Evolutionary conservation across 2,113 vertebrate genomes (phyloP), one percentile per base, ranked within the genome.

Genomic region (Monarcha castaneiventris): DNA sequence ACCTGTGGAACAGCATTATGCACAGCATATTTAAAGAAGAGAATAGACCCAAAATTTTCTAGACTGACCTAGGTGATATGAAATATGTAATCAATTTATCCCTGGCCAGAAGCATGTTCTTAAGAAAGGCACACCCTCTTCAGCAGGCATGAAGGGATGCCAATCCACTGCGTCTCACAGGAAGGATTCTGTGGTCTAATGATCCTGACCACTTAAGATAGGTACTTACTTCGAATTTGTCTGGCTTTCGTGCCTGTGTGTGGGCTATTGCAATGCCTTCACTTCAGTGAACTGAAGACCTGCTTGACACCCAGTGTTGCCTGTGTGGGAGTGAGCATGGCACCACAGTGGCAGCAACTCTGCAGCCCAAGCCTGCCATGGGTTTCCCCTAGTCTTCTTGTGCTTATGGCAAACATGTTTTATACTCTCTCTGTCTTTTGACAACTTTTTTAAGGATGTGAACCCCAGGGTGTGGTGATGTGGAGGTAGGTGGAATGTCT

Each of bases 271-370:
- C 17, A 78, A 35, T 41, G 9, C 26, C n/a, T 74, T 69, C 15
- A 20, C 59, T 84, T 67, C 25, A 35, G n/a, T 69, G 62, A 58
- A 39, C 33, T 44, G 29, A 90, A 69, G 27, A 55, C 25, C 13
- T 2, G 0, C 48, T 39, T 63, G 56, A 51, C 1, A 6, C 8
- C 13, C 1, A 2, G 7, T 46, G 30, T 6, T 74, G 51, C 15
- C 25, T 66, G 17, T 30, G 18, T 1, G 3, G n/a, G 51, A 61
- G 41, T 16, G 22, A 61, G 37, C 2, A 1, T 7, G 21, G 22
- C 13, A n/a, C 23, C 37, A 39, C 27, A 32, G 29, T 23, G 13
- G 32, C 3, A 13, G 67, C 23, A 67, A 20, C 26, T 90, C 62
- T 68, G 46, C 32, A 58, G 52, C 16, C 43, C 48, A 43, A 41